Evolutionary conservation across 2,797 vertebrate genomes (phyloP).

Genomic region (Enteromius anoplus): DNA sequence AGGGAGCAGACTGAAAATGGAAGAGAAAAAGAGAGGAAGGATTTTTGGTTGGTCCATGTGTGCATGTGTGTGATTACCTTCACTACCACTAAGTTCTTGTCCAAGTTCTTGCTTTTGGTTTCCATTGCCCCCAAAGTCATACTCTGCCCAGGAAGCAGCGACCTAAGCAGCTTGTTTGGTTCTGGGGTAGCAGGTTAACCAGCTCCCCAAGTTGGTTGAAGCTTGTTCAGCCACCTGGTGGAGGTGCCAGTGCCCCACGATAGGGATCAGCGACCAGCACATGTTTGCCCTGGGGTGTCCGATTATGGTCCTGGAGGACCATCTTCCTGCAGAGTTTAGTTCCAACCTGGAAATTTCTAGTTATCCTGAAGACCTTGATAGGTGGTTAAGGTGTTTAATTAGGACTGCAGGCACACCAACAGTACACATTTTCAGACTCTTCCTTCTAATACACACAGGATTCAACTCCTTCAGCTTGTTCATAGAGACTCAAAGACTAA

Average conservation of each 20-base stretch:
- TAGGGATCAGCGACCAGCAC: not conserved
- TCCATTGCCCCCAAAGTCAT: not conserved
- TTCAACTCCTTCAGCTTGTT: not conserved
- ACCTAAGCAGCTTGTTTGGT: not conserved
- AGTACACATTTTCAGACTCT: not conserved
- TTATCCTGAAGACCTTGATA: not conserved
- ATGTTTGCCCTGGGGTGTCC: not conserved
- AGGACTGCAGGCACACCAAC: not conserved
- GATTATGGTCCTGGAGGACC: not conserved
- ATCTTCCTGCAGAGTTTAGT: not conserved
- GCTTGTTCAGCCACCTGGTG: not conserved
- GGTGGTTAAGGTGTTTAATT: not conserved
- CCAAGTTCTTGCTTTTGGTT: not conserved
- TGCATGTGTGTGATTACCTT: constrained; percentile 61
- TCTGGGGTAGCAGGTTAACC: not conserved
- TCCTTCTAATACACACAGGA: not conserved
- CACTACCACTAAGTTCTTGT: not conserved
- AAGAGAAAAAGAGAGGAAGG: constrained; percentile 30
- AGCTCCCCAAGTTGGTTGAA: not conserved
- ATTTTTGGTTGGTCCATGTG: constrained; percentile 7
- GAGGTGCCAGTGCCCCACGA: not conserved
- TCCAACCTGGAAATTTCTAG: not conserved
- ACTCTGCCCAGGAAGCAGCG: not conserved
- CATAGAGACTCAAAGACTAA: not conserved
- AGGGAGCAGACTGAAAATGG: constrained; percentile 55